Evolutionary conservation across 2,797 vertebrate genomes (phyloP), one percentile per base, ranked within the genome.

Genomic region (Lithobates sylvaticus): DNA sequence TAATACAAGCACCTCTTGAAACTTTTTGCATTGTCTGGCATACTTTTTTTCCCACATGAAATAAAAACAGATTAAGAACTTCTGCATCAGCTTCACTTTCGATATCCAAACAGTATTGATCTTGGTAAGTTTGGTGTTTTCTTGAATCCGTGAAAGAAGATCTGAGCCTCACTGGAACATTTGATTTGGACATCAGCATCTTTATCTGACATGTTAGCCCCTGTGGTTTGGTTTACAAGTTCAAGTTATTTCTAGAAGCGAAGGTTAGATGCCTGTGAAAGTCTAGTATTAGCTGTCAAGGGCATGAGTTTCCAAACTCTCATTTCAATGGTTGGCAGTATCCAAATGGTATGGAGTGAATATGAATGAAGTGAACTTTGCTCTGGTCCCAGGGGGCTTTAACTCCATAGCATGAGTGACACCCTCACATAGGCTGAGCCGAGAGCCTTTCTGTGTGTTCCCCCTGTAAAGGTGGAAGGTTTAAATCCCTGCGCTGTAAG

Each of bases 361-460:
- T 79, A 83, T 78, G 70, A 87, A 84, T 87, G 73, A 58, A 78
- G 18, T 87, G 81, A 87, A 87, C 81, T 87, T 75, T 80, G 81
- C 39, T 76, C 44, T 64, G 47, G 39, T 87, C 86, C 76, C 86
- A 78, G 26, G 42, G 86, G 72, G 86, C 29, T 78, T 87, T 79
- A 83, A 73, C 68, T 67, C 76, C 76, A 70, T 84, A 76, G 58
- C 47, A 84, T 87, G 86, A 87, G 76, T 84, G 86, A 87, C 81
- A 76, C 67, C 64, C 81, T 80, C 26, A 29, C 68, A 81, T 44
- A 75, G 58, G 76, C 76, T 50, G 70, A 83, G 64, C 67, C 54
- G 44, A 84, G 81, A 87, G 47, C 65, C 34, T 74, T 84, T 87
- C 76, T 87, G 86, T 87, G 86, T 87, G 81, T 87, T 87, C 81